Evolutionary conservation across 92 coral and sea anemone genomes (phyloP).

Genomic region (Siderastrea radians): DNA sequence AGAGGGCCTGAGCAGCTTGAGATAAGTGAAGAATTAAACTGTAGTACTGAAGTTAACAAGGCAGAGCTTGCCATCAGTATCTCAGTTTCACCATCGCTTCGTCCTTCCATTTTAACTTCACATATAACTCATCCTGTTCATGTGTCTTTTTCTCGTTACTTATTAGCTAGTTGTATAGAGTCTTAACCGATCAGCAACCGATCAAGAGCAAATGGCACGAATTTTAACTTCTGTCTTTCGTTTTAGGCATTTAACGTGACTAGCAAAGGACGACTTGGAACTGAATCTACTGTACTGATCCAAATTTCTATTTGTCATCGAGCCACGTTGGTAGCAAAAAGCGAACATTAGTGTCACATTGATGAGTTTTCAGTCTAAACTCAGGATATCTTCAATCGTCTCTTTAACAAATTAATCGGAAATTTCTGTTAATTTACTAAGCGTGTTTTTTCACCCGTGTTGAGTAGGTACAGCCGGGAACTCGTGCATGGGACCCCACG

Average conservation of each 20-base stretch:
- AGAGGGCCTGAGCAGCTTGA: background rate
- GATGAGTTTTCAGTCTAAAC: background rate
- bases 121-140: too few relatives aligned
- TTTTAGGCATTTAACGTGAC: background rate
- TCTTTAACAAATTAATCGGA: conserved; percentile 16
- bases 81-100: background rate
- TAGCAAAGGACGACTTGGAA: background rate
- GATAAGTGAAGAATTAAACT: background rate
- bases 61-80: background rate
- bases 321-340: background rate
- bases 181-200: background rate
- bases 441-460: background rate
- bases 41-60: background rate
- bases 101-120: background rate
- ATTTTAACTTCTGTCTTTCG: background rate
- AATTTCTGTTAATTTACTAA: conserved; percentile 14
- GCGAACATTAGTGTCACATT: too few relatives aligned
- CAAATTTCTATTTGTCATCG: background rate
- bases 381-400: conserved; percentile 18
- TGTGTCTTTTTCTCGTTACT: too few relatives aligned
- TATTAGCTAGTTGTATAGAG: background rate
- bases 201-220: background rate
- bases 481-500: conserved; percentile 16
- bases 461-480: conserved; percentile 39
- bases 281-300: background rate